phyloP scores from a whole-genome alignment of 1,140 invertebrate species.

The Trypoxylus dichotomus region DNA sequence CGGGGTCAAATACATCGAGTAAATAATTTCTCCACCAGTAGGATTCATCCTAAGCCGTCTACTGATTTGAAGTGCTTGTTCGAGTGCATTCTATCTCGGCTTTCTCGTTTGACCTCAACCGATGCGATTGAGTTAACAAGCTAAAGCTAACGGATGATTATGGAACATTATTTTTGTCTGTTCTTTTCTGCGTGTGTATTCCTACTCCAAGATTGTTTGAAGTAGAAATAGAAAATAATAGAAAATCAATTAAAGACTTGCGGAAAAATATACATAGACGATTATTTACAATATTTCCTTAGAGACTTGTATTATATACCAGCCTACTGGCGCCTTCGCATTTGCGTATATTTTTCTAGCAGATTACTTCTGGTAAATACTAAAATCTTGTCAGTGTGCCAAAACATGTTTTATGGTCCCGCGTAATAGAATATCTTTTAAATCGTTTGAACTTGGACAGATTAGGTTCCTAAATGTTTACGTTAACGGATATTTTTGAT shows the following conservation, averaged over 20 bases:
- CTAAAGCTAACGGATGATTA: not conserved
- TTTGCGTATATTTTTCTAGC: not conserved
- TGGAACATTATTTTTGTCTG: not conserved
- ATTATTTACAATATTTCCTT: not conserved
- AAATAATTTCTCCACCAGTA: not conserved
- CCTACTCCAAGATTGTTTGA: not conserved
- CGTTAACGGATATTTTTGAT: not conserved
- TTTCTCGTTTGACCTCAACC: conserved; percentile 1
- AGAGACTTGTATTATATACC: not conserved
- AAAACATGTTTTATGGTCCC: not conserved
- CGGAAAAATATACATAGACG: not conserved
- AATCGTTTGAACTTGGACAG: not conserved
- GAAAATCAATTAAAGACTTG: not conserved
- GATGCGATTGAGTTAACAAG: not conserved
- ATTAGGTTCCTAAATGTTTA: not conserved
- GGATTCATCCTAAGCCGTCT: not conserved
- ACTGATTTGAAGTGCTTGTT: not conserved
- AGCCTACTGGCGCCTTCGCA: not conserved
- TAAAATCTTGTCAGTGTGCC: not conserved
- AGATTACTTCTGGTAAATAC: not conserved
- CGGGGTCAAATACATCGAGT: conserved; percentile 1
- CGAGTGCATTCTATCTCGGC: not conserved
- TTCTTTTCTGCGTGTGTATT: not conserved
- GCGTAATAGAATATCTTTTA: not conserved
- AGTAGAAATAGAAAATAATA: too few species aligned